Evolutionary conservation across 2,888 invertebrate species (phyloP), one percentile per base, ranked within the genome.

Genomic region (Noctua janthina): DNA sequence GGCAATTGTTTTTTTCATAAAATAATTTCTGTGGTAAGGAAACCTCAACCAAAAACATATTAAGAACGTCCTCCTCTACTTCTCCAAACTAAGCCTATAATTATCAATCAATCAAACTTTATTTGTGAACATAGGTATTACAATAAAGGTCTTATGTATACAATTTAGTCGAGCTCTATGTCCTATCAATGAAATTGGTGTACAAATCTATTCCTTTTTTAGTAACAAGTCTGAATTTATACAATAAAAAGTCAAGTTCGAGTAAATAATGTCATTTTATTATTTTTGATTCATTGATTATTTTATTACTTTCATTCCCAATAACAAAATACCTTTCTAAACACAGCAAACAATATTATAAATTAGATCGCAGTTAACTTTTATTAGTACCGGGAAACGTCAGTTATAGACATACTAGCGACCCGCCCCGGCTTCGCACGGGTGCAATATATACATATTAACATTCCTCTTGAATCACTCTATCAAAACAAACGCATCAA

Each of bases 381-480:
- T 56, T 70, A 62, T 62, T 46, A 13, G n/a, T 51, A 51, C 35
- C 35, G 17, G 29, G 20, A 51, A 83, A 68, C 39, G 15, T 59
- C 70, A 59, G 35, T 70, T 66, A 39, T 1, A 84, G n/a, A 29
- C 29, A 29, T 29, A 29, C 29, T 29, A 29, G 29, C 29, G 29
- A 29, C 29, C 29, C 29, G 29, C 29, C 29, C 29, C 29, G 29
- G 29, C 29, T 29, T 29, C 29, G 29, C 29, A 29, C 29, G 29
- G 29, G 29, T 29, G 29, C 29, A 29, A 29, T 29, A 29, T 29
- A 29, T 29, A 29, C 29, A 29, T 29, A 29, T 29, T 1, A 29
- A 29, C 29, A 0, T 29, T 29, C 29, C 29, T 29, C 29, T 29
- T 29, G 29, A 29, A 29, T 29, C 29, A 29, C 29, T 29, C 29